Conservation (phyloP, 2,797 vertebrate species). For the Podarcis siculus region DNA sequence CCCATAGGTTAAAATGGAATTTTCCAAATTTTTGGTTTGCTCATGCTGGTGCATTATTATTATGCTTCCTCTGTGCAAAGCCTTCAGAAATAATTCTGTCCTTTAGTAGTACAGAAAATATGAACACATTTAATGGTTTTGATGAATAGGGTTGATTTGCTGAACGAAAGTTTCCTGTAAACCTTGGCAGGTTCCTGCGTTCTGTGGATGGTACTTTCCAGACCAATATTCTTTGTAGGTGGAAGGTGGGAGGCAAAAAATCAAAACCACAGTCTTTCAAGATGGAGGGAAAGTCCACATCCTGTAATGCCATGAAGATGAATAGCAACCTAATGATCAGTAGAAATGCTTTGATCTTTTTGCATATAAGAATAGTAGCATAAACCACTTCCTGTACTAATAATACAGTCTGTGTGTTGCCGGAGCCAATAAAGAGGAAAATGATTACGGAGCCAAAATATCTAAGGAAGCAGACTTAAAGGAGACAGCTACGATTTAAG, state of each 20-base stretch:
- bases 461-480: background rate
- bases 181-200: background rate
- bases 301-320: background rate
- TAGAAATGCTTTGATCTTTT: background rate
- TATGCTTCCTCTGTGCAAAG: background rate
- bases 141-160: conserved; percentile 23
- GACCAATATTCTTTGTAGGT: background rate
- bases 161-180: conserved; percentile 19
- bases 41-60: background rate
- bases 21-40: background rate
- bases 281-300: background rate
- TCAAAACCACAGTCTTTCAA: background rate
- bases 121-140: conserved; percentile 31
- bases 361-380: background rate
- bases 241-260: background rate
- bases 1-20: background rate
- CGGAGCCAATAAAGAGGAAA: background rate
- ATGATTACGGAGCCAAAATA: background rate
- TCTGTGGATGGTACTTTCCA: background rate
- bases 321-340: background rate
- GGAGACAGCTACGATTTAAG: conserved; percentile 3
- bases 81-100: background rate
- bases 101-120: background rate
- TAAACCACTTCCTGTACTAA: conserved; percentile 8
- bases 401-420: background rate